Conservation (phyloP, 2,888 invertebrate genomes). For the Andrena fulva region DNA sequence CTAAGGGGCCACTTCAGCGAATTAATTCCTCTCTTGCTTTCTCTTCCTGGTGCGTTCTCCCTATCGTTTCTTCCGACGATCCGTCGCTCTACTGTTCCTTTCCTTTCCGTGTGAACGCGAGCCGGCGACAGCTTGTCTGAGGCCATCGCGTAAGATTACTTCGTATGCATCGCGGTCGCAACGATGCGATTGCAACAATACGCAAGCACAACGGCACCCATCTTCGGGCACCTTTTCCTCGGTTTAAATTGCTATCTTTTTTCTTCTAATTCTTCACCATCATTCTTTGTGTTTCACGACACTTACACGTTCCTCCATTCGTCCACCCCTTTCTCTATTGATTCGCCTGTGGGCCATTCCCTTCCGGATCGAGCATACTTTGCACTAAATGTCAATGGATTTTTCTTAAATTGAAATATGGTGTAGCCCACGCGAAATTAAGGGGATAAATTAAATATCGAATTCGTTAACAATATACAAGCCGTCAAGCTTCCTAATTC, state of each 20-base stretch:
- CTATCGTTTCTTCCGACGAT: not conserved
- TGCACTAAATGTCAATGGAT: too few species aligned
- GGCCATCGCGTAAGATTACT: slow-evolving; percentile 71
- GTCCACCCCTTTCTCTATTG: not conserved
- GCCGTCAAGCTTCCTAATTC: too few species aligned
- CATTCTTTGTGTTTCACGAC: not conserved
- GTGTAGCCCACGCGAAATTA: too few species aligned
- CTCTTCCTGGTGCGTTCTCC: slow-evolving; percentile 7
- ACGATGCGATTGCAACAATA: slow-evolving; percentile 65
- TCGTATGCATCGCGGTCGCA: slow-evolving; percentile 73
- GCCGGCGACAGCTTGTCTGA: slow-evolving; percentile 68
- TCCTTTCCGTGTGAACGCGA: slow-evolving; percentile 62
- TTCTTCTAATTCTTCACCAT: not conserved
- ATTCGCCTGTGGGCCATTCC: too few species aligned
- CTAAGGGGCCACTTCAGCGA: not conserved
- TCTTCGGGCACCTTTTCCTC: slow-evolving; percentile 1
- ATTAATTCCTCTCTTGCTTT: slow-evolving; percentile 4
- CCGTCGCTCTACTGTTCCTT: not conserved
- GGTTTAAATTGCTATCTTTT: slow-evolving; percentile 8
- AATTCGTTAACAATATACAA: too few species aligned
- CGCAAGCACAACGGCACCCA: slow-evolving; percentile 56
- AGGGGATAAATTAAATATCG: too few species aligned
- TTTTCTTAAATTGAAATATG: too few species aligned
- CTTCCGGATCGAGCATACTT: too few species aligned
- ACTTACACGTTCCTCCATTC: not conserved